These are phyloP conservation scores for Tupiocoris notatus DNA, from an alignment of 2,888 invertebrate species.

Conservation along the genomic window DNA sequence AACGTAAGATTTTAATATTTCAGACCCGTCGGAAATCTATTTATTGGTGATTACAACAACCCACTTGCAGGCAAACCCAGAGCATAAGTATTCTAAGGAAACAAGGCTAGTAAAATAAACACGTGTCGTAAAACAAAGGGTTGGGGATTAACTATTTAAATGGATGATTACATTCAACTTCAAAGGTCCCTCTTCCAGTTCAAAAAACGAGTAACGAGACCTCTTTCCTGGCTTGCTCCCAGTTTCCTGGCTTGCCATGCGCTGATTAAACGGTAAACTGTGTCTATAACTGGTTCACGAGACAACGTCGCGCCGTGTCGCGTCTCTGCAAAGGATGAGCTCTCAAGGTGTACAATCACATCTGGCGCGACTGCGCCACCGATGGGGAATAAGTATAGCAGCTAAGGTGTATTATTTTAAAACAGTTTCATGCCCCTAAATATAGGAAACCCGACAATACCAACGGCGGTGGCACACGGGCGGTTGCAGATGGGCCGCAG, in stretches of 20 bases:
- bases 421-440: slow-evolving; percentile 38
- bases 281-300: background rate
- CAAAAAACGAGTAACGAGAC: background rate
- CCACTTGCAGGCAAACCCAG: too few species aligned
- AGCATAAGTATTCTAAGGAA: too few species aligned
- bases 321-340: background rate
- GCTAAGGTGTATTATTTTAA: slow-evolving; percentile 41
- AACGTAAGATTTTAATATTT: too few species aligned
- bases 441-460: slow-evolving; percentile 42
- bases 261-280: too few species aligned
- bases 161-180: too few species aligned
- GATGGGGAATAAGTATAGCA: slow-evolving; percentile 37
- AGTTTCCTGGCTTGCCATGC: too few species aligned
- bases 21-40: too few species aligned
- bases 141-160: too few species aligned
- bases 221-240: background rate
- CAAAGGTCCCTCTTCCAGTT: background rate
- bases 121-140: too few species aligned
- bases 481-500: slow-evolving; percentile 36
- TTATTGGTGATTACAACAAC: too few species aligned
- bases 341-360: slow-evolving; percentile 38
- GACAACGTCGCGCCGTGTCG: background rate
- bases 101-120: too few species aligned
- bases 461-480: slow-evolving; percentile 18
- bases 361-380: slow-evolving; percentile 32